Conservation (phyloP, 1,140 invertebrate genomes). For the Dendroctonus valens region DNA sequence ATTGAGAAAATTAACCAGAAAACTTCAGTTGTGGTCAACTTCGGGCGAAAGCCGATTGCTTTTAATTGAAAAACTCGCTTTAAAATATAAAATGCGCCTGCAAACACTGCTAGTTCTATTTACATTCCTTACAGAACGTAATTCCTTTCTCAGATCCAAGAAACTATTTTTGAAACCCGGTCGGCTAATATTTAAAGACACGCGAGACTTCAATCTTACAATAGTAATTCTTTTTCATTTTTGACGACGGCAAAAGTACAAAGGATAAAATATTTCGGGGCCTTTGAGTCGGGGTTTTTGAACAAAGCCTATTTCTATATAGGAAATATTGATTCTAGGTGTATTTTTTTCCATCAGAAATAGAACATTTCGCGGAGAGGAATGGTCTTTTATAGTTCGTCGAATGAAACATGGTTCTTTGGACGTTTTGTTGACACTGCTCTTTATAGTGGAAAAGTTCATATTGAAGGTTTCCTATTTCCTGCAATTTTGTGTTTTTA, state of each 20-base stretch:
- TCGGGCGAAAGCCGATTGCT: too few relatives aligned
- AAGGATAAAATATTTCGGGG: slow-evolving; percentile 13
- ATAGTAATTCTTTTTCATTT: slow-evolving; percentile 21
- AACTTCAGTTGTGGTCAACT: too few relatives aligned
- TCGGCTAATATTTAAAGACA: slow-evolving; percentile 9
- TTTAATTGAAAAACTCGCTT: too few relatives aligned
- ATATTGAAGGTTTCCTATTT: neutral
- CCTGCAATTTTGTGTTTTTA: too few relatives aligned
- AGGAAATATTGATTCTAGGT: slow-evolving; percentile 17
- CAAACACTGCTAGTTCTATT: too few relatives aligned
- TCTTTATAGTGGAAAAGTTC: neutral
- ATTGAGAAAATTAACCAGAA: too few relatives aligned
- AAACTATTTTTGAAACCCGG: too few relatives aligned
- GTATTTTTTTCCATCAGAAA: slow-evolving; percentile 4
- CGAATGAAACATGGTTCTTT: neutral
- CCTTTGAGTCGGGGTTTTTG: slow-evolving; percentile 4
- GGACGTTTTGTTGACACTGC: neutral
- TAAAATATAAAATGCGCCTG: too few relatives aligned
- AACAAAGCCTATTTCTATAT: slow-evolving; percentile 23
- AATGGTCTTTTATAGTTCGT: slow-evolving; percentile 1
- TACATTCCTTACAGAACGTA: too few relatives aligned
- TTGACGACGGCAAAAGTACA: slow-evolving; percentile 18
- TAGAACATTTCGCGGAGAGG: slow-evolving; percentile 5
- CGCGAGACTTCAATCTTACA: slow-evolving; percentile 19
- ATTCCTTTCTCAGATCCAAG: too few relatives aligned